Evolutionary conservation across 2,888 invertebrate species (phyloP), one percentile per base, ranked within the genome.

Genomic region (Schrankia costaestrigalis): DNA sequence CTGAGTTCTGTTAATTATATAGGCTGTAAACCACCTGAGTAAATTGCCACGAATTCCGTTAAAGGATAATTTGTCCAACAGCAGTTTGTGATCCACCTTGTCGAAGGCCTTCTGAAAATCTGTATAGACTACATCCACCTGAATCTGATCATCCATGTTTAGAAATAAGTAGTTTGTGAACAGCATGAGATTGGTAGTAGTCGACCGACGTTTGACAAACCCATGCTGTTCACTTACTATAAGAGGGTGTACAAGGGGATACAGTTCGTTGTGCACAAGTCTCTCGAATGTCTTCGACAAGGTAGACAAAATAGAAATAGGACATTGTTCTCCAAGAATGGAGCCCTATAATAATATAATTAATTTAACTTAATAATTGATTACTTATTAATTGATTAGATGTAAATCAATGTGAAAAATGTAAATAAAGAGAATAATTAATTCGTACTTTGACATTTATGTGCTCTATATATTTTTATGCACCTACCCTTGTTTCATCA

Each of bases 221-320:
- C 30, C 30, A n/a, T 30, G 30, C 10, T 30, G 23, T 10, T 30
- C 21, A 7, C 7, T 14, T 11, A 23, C 23, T 1, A 30, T 23
- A 3, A 23, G 1, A 3, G 22, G 13, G n/a, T 22, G 22, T 3
- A 23, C 11, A 6, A 10, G 15, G 9, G 30, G 21, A n/a, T 14
- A 30, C 14, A 22, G 1, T 4, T 13, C 3, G 1, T 15, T 11
- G 23, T 30, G 30, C 1, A 30, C 30, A 7, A 23, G 23, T 10
- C 30, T 17, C 23, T 30, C 30, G 10, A 30, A 23, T 8, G 23
- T 14, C 23, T 30, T 30, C 1, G 29, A 14, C 14, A 29, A 14
- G 14, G 22, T 5, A 7, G 29, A 22, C 13, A 22, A 9, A 13
- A 14, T 22, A n/a, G 22, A 22, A 2, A 22, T 22, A 5, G 22